These are phyloP conservation scores for Latrodectus geometricus DNA, from an alignment of 1,140 invertebrate genomes.

Conservation along the genomic window DNA sequence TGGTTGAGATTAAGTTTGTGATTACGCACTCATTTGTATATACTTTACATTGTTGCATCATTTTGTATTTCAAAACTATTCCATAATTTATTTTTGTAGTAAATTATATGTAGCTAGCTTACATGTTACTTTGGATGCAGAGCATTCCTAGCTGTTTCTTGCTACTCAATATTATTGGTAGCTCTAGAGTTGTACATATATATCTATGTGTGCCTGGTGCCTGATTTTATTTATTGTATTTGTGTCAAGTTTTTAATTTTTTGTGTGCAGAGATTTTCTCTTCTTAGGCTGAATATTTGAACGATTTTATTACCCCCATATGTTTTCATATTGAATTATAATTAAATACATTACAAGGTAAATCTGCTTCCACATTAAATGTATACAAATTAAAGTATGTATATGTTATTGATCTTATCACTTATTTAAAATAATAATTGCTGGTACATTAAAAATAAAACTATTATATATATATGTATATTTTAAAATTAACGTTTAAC, in stretches of 20 bases:
- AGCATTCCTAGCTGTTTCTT: conserved; percentile 41
- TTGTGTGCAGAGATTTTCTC: not conserved
- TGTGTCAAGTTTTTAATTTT: not conserved
- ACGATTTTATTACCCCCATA: no score
- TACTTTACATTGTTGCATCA: conserved; percentile 38
- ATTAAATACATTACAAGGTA: not conserved
- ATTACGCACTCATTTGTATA: conserved; percentile 55
- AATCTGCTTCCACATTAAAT: no score
- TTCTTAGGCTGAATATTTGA: not conserved
- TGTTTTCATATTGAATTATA: not conserved
- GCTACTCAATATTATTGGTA: conserved; percentile 1
- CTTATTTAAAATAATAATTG: no score
- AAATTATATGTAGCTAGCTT: conserved; percentile 49
- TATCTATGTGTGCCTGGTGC: conserved; percentile 13
- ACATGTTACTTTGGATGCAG: conserved; percentile 23
- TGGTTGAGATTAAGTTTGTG: not conserved
- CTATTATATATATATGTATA: no score
- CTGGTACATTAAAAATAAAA: no score
- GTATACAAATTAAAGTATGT: no score
- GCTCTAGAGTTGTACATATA: conserved; percentile 11
- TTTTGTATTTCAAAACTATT: conserved; percentile 10
- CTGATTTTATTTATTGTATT: not conserved
- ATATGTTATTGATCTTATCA: no score
- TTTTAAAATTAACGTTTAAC: no score
- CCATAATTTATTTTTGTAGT: conserved; percentile 60